Conservation (phyloP, 2,113 vertebrate genomes). For the Hylia prasina region DNA sequence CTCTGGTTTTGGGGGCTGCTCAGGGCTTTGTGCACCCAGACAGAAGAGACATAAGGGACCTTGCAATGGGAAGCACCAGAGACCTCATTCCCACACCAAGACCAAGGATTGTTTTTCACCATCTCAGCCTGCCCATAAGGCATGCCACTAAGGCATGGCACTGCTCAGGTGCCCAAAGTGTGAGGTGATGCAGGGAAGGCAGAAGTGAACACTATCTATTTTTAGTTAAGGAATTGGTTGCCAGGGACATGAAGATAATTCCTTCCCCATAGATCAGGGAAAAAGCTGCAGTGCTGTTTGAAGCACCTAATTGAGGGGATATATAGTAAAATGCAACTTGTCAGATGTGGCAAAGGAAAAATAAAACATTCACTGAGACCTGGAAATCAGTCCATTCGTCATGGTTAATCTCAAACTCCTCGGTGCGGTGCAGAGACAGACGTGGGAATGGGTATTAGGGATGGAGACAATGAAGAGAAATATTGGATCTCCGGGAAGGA, state of each 20-base stretch:
- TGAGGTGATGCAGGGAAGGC: background rate
- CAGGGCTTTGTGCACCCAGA: background rate
- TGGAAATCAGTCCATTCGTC: slow-evolving; percentile 45
- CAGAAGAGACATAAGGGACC: background rate
- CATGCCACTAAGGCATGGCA: too few relatives aligned
- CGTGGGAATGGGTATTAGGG: background rate
- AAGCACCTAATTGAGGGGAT: slow-evolving; percentile 64
- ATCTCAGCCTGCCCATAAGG: background rate
- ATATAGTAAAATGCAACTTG: slow-evolving; percentile 65
- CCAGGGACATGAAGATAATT: slow-evolving; percentile 60
- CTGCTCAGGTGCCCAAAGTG: background rate
- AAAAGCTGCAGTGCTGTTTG: background rate
- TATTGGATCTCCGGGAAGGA: background rate
- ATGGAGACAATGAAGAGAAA: background rate
- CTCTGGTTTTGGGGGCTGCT: background rate
- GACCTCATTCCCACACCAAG: background rate
- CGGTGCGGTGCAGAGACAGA: rapidly evolving
- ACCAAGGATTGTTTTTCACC: background rate
- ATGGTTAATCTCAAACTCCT: slow-evolving; percentile 17
- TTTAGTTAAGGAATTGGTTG: slow-evolving; percentile 59
- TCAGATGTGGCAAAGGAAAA: slow-evolving; percentile 42
- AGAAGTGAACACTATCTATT: slow-evolving; percentile 27
- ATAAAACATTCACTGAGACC: slow-evolving; percentile 18
- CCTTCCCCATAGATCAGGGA: slow-evolving; percentile 31
- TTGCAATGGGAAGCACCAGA: background rate